phyloP scores from a whole-genome alignment of 2,888 invertebrate species.

The Limenitis arthemis region DNA sequence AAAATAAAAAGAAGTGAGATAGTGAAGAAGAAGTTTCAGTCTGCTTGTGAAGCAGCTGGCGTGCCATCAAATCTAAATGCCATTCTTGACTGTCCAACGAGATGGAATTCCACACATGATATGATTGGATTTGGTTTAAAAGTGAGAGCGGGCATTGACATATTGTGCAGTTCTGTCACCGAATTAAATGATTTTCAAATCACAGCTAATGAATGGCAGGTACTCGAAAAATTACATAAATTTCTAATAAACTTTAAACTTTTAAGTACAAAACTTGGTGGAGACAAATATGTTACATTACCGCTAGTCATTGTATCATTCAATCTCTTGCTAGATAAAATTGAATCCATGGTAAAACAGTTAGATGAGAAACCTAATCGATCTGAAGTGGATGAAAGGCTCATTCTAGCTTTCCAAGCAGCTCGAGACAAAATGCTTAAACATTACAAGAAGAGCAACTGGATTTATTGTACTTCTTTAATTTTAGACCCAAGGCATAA shows the following conservation, averaged over 20 bases:
- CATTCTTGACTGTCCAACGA: no score
- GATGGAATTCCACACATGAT: no score
- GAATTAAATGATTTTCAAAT: slow-evolving; percentile 27
- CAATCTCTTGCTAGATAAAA: slow-evolving; percentile 26
- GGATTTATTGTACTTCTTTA: no score
- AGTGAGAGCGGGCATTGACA: slow-evolving; percentile 14
- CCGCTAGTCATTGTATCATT: slow-evolving; percentile 28
- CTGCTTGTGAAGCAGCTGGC: no score
- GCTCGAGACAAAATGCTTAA: no score
- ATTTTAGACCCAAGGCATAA: no score
- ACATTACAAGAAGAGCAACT: no score
- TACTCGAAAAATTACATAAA: slow-evolving; percentile 26
- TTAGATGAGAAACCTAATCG: slow-evolving; percentile 29
- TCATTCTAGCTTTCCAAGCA: no score
- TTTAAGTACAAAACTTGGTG: slow-evolving; percentile 29
- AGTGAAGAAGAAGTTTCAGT: no score
- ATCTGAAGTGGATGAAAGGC: slow-evolving; percentile 28
- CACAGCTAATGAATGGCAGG: slow-evolving; percentile 26
- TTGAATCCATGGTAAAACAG: slow-evolving; percentile 21
- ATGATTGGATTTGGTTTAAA: slow-evolving; percentile 24
- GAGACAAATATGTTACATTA: slow-evolving; percentile 29
- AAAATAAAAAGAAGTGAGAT: no score
- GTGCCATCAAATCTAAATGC: no score
- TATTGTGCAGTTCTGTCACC: slow-evolving; percentile 28
- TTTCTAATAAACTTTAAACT: no score